Conservation (phyloP, 1,140 invertebrate genomes). For the Drosophila pruinosa region DNA sequence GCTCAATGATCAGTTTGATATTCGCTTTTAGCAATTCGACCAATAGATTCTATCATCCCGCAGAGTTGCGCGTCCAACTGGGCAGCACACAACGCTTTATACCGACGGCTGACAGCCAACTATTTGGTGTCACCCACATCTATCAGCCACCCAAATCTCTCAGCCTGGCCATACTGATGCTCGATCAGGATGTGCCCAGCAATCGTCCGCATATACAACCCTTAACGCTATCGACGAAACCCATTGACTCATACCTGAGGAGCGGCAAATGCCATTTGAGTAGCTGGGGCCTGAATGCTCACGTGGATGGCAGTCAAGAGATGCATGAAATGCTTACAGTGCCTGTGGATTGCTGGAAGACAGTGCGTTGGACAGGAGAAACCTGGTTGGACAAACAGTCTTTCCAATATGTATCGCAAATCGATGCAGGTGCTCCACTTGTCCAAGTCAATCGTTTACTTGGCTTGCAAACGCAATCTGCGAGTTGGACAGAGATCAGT, state of each 20-base stretch:
- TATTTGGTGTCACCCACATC: constrained; percentile 63
- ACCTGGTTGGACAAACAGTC: background rate
- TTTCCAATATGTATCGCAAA: background rate
- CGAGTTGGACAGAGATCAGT: constrained; percentile 3
- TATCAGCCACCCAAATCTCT: constrained; percentile 51
- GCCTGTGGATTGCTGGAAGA: constrained; percentile 27
- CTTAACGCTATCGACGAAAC: constrained; percentile 26
- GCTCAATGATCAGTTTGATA: background rate
- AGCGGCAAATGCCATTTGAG: constrained; percentile 26
- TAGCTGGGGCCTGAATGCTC: constrained; percentile 42
- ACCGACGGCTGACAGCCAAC: constrained; percentile 35
- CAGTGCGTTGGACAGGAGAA: no score
- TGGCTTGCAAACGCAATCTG: background rate
- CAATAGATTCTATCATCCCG: constrained; percentile 59
- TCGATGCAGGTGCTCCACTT: constrained; percentile 63
- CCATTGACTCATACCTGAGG: background rate
- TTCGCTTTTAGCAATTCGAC: constrained; percentile 14
- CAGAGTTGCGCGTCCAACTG: constrained; percentile 66
- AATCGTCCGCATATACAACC: constrained; percentile 49
- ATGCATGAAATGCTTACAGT: constrained; percentile 51
- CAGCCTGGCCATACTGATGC: constrained; percentile 68
- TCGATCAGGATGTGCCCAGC: constrained; percentile 61
- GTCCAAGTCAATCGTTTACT: constrained; percentile 37
- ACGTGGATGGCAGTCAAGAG: constrained; percentile 20
- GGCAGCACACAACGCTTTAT: constrained; percentile 64